phyloP scores from a whole-genome alignment of 2,797 vertebrate genomes.

The Acanthurus lineatus region DNA sequence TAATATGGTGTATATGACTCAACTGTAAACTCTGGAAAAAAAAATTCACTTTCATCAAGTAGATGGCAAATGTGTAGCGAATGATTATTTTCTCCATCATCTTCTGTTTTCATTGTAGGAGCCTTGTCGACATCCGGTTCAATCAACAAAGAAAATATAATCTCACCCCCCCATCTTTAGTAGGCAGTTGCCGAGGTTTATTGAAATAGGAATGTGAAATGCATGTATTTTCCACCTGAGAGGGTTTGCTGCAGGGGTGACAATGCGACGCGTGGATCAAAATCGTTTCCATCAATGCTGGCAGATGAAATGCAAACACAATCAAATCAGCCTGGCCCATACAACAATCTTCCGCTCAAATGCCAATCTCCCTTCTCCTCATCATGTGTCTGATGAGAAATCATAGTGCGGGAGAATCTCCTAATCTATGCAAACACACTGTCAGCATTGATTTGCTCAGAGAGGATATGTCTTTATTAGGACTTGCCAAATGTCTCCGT shows the following conservation, averaged over 20 bases:
- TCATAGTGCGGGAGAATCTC: slow-evolving; percentile 79
- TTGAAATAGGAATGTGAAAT: slow-evolving; percentile 82
- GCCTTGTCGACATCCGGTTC: slow-evolving; percentile 74
- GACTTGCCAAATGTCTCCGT: slow-evolving; percentile 71
- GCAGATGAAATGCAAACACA: slow-evolving; percentile 86
- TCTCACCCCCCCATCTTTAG: slow-evolving; percentile 67
- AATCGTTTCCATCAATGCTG: slow-evolving; percentile 81
- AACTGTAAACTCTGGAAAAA: slow-evolving; percentile 19
- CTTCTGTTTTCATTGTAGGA: slow-evolving; percentile 59
- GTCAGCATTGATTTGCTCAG: slow-evolving; percentile 85
- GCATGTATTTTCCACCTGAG: slow-evolving; percentile 84
- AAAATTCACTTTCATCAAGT: slow-evolving; percentile 34
- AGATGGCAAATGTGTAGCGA: slow-evolving; percentile 35
- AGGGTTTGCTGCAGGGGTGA: slow-evolving; percentile 71
- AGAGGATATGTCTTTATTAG: slow-evolving; percentile 85
- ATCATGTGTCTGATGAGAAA: slow-evolving; percentile 83
- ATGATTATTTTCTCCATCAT: slow-evolving; percentile 51
- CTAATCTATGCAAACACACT: slow-evolving; percentile 87
- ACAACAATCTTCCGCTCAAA: slow-evolving; percentile 74
- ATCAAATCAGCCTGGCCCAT: slow-evolving; percentile 80
- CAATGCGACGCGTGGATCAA: slow-evolving; percentile 69
- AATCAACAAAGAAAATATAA: slow-evolving; percentile 81
- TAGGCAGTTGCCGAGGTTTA: slow-evolving; percentile 67
- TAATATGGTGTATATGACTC: slow-evolving; percentile 27
- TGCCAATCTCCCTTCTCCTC: slow-evolving; percentile 81